Base-by-base conservation (phyloP, 2,888 invertebrate species). In the Strigamia transsilvanica region DNA sequence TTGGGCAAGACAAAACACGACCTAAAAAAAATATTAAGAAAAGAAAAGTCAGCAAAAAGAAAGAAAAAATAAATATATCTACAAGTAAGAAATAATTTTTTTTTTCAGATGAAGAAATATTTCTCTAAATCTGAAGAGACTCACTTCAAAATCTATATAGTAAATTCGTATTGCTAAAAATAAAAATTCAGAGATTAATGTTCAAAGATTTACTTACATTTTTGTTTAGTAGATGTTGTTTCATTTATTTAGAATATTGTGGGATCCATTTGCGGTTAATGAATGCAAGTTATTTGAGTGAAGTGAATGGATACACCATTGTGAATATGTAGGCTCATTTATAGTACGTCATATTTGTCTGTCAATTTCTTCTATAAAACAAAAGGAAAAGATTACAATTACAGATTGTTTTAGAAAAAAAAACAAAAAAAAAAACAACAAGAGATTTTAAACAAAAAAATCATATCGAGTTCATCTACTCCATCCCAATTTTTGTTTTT, bases 171-270 rank as follows among this genome's bases (percentile, higher is more conserved):
- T 56, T 18, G 56, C 18, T 18, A 56, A 18, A 56, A 56, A 46
- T 46, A 46, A 46, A 4, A 38, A n/a, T 46, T 56, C 18, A n/a
- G 56, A 56, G 56, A 56, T 56, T 56, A 56, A 56, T 56, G 56
- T 56, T 56, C n/a, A 18, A 56, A 56, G 56, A 56, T 56, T 56
- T 56, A 56, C 56, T 56, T 56, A 56, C 18, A 7, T 56, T 56
- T 56, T 56, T 56, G 56, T 56, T 56, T 56, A 56, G 56, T 56
- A 56, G 56, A 18, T 56, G 56, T 56, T 56, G 56, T 56, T 56
- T 56, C 56, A 56, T 56, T 56, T 56, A 56, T 18, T 56, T 56
- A 56, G 15, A n/a, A 56, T 56, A 56, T 56, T 56, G 56, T 56
- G 18, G 18, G 18, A 56, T 18, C 15, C 56, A 56, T 51, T 51